These are phyloP conservation scores for Cathartes aura DNA, from an alignment of 2,113 vertebrate species.

Conservation along the genomic window DNA sequence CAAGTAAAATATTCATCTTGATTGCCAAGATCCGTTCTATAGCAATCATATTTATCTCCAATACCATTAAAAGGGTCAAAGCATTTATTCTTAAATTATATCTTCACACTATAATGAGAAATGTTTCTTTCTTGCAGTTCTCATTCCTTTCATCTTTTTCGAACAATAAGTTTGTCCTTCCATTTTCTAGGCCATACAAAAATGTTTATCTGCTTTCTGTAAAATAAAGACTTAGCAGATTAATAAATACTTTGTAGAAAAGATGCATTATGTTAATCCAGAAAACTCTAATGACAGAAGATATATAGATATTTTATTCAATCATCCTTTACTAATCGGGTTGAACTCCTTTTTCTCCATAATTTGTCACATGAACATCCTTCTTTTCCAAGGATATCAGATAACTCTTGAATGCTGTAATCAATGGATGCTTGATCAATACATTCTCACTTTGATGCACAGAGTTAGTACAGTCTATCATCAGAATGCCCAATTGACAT, in stretches of 20 bases:
- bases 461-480: not conserved
- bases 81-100: not conserved
- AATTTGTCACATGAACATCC: not conserved
- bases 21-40: not conserved
- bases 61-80: not conserved
- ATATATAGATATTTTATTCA: not conserved
- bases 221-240: not conserved
- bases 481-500: not conserved
- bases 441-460: not conserved
- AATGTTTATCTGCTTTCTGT: not conserved
- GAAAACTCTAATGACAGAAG: not conserved
- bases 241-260: not conserved
- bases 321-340: not conserved
- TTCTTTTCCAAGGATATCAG: not conserved
- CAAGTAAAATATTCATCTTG: not conserved
- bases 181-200: not conserved
- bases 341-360: not conserved
- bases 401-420: not conserved
- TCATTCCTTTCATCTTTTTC: not conserved
- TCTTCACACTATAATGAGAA: not conserved
- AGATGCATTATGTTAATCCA: not conserved
- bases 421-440: not conserved
- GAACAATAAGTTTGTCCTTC: not conserved
- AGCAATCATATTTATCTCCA: not conserved
- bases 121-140: not conserved